Conservation (phyloP, 2,113 vertebrate genomes). For the Oryzias celebensis region DNA sequence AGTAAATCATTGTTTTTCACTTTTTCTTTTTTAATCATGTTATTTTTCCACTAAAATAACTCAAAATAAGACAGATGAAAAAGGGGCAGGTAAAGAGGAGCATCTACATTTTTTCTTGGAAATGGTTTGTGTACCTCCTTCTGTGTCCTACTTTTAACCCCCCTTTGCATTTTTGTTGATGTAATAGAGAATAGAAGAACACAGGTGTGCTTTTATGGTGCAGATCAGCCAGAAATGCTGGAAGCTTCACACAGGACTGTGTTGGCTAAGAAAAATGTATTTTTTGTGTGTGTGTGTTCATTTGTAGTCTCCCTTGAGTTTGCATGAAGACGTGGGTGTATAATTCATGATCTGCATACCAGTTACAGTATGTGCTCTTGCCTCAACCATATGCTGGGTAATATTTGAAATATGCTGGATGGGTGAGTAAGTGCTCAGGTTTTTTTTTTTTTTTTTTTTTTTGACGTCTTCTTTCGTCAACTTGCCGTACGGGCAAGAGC, state of each 20-base stretch:
- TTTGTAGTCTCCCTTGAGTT: conserved; percentile 30
- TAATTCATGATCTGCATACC: conserved; percentile 38
- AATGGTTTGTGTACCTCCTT: conserved; percentile 16
- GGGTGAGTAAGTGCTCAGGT: conserved; percentile 40
- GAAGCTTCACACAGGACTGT: conserved; percentile 40
- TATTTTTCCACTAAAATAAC: conserved; percentile 32
- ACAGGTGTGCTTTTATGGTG: conserved; percentile 70
- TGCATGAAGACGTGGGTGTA: conserved; percentile 33
- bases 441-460: conserved; percentile 12
- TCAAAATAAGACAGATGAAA: conserved; percentile 13
- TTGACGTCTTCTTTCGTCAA: conserved; percentile 30
- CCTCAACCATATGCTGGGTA: conserved; percentile 39
- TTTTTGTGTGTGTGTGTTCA: conserved; percentile 3
- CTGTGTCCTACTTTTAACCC: not conserved
- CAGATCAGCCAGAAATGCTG: conserved; percentile 65
- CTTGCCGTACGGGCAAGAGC: conserved; percentile 36
- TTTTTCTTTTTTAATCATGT: conserved; percentile 8
- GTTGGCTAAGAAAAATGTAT: conserved; percentile 26
- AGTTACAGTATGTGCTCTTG: conserved; percentile 16
- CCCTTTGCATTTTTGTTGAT: conserved; percentile 26
- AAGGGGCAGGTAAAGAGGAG: conserved; percentile 25
- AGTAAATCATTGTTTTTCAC: conserved; percentile 15
- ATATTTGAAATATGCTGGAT: conserved; percentile 46
- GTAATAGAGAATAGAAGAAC: conserved; percentile 50
- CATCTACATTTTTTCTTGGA: conserved; percentile 53